A percentile compares a stretch with the other conserved stretches of the same genome.
phyloP scores from a whole-genome alignment of 1,140 invertebrate genomes.

The Megalonaias nervosa region DNA sequence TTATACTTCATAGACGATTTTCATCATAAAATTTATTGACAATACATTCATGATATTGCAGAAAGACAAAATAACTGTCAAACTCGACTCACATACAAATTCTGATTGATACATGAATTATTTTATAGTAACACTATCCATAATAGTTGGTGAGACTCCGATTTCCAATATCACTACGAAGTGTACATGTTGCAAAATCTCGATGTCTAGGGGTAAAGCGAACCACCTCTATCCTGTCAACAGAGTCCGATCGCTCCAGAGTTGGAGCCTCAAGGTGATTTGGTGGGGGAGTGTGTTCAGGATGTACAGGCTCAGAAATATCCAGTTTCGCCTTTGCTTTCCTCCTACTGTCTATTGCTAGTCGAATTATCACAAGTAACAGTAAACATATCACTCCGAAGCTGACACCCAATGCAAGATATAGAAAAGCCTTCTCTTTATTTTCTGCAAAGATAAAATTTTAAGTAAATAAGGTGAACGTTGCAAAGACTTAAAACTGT shows the following conservation, averaged over 20 bases:
- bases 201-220: slow-evolving; percentile 31
- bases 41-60: too few relatives aligned
- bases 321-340: slow-evolving; percentile 32
- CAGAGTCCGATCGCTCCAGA: slow-evolving; percentile 28
- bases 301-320: slow-evolving; percentile 28
- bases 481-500: too few relatives aligned
- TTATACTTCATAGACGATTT: too few relatives aligned
- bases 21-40: too few relatives aligned
- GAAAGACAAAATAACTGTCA: too few relatives aligned
- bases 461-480: too few relatives aligned
- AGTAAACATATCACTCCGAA: slow-evolving; percentile 30
- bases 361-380: slow-evolving; percentile 39
- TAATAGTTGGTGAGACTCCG: slow-evolving; percentile 38
- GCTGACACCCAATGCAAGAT: slow-evolving; percentile 32
- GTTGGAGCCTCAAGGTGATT: slow-evolving; percentile 36
- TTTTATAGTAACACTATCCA: slow-evolving; percentile 4
- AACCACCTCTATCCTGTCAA: slow-evolving; percentile 35
- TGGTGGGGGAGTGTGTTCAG: slow-evolving; percentile 17
- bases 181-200: slow-evolving; percentile 36
- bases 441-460: slow-evolving; percentile 26
- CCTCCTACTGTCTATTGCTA: slow-evolving; percentile 29
- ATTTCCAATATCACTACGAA: slow-evolving; percentile 36
- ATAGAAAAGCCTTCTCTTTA: slow-evolving; percentile 32
- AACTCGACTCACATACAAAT: too few relatives aligned
- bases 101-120: too few relatives aligned